Conservation (phyloP, 2,113 vertebrate species). For the Cepphus grylle region DNA sequence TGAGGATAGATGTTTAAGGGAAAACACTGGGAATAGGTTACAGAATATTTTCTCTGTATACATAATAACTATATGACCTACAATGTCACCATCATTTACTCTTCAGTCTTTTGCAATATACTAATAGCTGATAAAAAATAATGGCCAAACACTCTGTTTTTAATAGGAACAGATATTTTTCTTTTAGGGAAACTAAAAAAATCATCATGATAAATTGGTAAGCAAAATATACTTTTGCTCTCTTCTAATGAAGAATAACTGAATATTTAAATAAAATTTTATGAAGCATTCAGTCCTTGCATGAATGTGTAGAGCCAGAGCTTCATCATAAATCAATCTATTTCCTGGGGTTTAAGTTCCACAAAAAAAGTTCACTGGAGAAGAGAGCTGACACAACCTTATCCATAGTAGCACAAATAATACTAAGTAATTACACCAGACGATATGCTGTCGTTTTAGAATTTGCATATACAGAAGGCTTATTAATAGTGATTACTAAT, state of each 20-base stretch:
- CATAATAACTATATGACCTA: neutral
- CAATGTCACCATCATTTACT: neutral
- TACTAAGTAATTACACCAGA: neutral
- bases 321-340: neutral
- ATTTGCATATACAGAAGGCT: conserved; percentile 16
- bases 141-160: neutral
- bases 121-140: neutral
- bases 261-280: neutral
- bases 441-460: neutral
- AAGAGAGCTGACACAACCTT: neutral
- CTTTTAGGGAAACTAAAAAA: neutral
- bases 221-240: neutral
- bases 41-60: neutral
- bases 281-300: neutral
- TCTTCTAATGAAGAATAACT: neutral
- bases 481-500: neutral
- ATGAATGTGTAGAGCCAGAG: neutral
- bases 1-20: neutral
- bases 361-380: neutral
- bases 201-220: neutral
- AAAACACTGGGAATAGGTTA: neutral
- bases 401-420: neutral
- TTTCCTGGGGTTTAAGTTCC: neutral
- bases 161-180: neutral
- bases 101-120: neutral